Percentiles rank a stretch among this genome's conserved stretches.
Conservation (phyloP, 1,140 invertebrate genomes). For the Drosophila fuyamai region DNA sequence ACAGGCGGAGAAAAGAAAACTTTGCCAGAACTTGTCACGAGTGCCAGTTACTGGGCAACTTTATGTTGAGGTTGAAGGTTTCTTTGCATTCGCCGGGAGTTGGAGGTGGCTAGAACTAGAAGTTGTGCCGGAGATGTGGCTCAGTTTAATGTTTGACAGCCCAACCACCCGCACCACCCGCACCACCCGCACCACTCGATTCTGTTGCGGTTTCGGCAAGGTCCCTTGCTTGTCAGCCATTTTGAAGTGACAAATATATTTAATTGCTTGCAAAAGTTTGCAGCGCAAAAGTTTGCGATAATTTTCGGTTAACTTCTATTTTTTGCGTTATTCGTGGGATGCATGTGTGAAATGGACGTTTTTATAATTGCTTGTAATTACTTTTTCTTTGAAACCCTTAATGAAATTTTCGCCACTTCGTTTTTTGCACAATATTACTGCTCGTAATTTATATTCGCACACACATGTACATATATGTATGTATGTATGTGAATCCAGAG, state of each 20-base stretch:
- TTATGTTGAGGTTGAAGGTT: conserved; percentile 50
- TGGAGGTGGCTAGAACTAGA: conserved; percentile 16
- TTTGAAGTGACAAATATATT: conserved; percentile 78
- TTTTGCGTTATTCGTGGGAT: conserved; percentile 18
- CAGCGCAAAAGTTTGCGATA: conserved; percentile 56
- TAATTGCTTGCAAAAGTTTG: conserved; percentile 78
- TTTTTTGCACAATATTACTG: conserved; percentile 4
- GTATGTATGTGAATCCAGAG: conserved; percentile 6
- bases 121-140: conserved; percentile 49
- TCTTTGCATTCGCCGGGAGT: conserved; percentile 61
- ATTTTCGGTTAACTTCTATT: conserved; percentile 26
- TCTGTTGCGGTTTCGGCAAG: conserved; percentile 54
- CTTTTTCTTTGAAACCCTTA: conserved; percentile 60
- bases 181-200: conserved; percentile 39
- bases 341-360: conserved; percentile 71
- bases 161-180: conserved; percentile 34
- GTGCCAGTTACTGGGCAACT: conserved; percentile 58
- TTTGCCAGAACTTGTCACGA: conserved; percentile 55
- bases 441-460: not conserved
- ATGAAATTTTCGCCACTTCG: conserved; percentile 33
- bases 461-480: too few species aligned
- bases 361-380: conserved; percentile 70
- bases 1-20: conserved; percentile 25
- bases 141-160: conserved; percentile 77
- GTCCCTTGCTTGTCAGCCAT: conserved; percentile 68